These are phyloP conservation scores for Polylopha cassiicola DNA, from an alignment of 2,888 invertebrate genomes.

Conservation along the genomic window DNA sequence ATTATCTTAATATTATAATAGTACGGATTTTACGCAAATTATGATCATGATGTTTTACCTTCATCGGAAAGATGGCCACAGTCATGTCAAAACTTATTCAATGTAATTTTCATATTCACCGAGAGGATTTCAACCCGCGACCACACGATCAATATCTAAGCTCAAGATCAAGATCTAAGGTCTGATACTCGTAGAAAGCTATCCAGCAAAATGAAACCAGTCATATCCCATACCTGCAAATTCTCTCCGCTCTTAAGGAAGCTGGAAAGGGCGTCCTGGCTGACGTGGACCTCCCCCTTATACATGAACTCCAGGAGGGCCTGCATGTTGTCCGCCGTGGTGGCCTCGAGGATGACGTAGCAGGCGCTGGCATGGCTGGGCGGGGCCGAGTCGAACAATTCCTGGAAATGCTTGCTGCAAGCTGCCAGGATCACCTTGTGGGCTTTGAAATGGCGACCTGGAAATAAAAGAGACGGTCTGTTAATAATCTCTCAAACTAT, in stretches of 20 bases:
- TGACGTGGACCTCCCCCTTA: slow-evolving; percentile 95
- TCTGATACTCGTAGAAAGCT: too few species aligned
- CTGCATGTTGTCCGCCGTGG: slow-evolving; percentile 92
- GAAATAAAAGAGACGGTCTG: slow-evolving; percentile 27
- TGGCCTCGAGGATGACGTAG: slow-evolving; percentile 93
- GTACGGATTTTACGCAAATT: too few species aligned
- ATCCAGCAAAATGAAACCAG: too few species aligned
- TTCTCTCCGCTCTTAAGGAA: slow-evolving; percentile 94
- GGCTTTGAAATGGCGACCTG: slow-evolving; percentile 93
- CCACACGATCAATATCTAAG: too few species aligned
- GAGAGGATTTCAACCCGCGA: too few species aligned
- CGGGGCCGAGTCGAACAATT: slow-evolving; percentile 92
- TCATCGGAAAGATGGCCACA: too few species aligned
- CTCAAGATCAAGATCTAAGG: too few species aligned
- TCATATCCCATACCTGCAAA: slow-evolving; percentile 91
- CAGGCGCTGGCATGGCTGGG: slow-evolving; percentile 86
- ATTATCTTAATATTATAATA: too few species aligned
- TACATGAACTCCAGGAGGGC: slow-evolving; percentile 95
- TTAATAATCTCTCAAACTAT: neutral
- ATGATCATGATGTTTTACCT: too few species aligned
- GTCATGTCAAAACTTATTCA: too few species aligned
- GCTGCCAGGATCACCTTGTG: slow-evolving; percentile 94
- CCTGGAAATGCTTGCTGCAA: slow-evolving; percentile 95
- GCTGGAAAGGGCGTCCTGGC: slow-evolving; percentile 93
- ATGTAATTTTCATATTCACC: too few species aligned